Evolutionary conservation across 2,113 vertebrate species (phyloP), one percentile per base, ranked within the genome.

Genomic region (Reinhardtius hippoglossoides): DNA sequence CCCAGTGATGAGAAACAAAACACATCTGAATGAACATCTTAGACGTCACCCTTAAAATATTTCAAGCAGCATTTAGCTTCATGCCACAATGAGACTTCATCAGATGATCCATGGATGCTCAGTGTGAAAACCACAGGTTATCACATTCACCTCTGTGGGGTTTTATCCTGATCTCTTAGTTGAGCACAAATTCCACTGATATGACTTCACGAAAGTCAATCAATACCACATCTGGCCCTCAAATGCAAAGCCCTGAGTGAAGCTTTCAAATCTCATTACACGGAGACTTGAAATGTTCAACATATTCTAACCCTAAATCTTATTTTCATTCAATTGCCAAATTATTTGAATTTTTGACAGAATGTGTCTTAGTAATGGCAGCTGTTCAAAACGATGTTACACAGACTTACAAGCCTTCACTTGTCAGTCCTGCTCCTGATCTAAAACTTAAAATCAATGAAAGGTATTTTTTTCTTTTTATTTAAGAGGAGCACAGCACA

Each of bases 91-190:
- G 68, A 67, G 24, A 50, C 8, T 20, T 73, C 20, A 59, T 74
- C 35, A 71, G 67, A 91, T 91, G 89, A 85, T 89, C 89, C 90
- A 92, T 86, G 62, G 91, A 40, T 78, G 84, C 82, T 82, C 56
- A 42, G 13, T 52, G 40, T 55, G 18, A 50, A 78, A 71, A 77
- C 48, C 52, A 37, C 7, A 37, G 16, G 14, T 48, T 48, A 8
- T 31, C 50, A 40, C 35, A 44, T 60, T 70, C 16, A 35, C n/a
- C 15, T 3, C 40, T 21, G n/a, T 48, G 24, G 48, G 35, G 23
- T 71, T 67, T 7, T 27, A 7, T 35, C 26, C 9, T 60, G n/a
- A 64, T 74, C 31, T 44, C 48, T 62, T 5, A 50, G 31, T 42
- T 54, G 20, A 37, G 27, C 12, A 35, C 40, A 35, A 21, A 44